Percentiles rank a stretch among this genome's conserved stretches.
Conservation (phyloP, 2,797 vertebrate species). For the Sphenodon punctatus region DNA sequence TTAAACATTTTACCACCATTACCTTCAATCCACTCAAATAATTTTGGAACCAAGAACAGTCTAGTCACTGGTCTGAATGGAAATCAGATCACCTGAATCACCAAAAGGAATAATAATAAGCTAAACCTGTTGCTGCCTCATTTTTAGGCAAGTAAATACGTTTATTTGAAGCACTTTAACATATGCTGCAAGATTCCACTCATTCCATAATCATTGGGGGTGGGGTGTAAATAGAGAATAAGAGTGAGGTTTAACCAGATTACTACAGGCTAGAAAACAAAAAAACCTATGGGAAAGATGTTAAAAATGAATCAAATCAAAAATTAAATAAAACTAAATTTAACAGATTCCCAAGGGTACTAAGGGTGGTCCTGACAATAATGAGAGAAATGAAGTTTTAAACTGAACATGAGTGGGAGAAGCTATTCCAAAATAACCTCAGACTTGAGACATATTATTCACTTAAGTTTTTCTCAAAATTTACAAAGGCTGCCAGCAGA, state of each 20-base stretch:
- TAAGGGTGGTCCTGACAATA: conserved; percentile 25
- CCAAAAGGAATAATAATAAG: conserved; percentile 18
- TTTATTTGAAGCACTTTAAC: neutral
- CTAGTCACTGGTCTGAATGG: neutral
- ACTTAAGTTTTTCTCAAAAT: conserved; percentile 57
- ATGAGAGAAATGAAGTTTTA: conserved; percentile 63
- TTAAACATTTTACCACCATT: neutral
- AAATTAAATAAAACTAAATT: conserved; percentile 61
- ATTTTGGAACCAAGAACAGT: conserved; percentile 20
- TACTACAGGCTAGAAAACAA: too few species aligned
- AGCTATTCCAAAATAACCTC: conserved; percentile 55
- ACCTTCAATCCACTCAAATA: neutral
- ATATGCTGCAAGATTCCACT: conserved; percentile 3
- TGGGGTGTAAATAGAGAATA: neutral
- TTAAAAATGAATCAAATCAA: conserved; percentile 27
- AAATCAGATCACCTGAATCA: neutral
- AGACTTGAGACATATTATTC: conserved; percentile 58
- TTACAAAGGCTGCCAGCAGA: conserved; percentile 28
- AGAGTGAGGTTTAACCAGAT: conserved; percentile 39
- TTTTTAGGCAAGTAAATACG: neutral
- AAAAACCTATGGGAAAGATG: neutral
- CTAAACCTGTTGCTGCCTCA: neutral
- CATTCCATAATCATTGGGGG: neutral
- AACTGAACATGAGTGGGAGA: conserved; percentile 64
- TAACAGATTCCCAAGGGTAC: conserved; percentile 43